These are phyloP conservation scores for Acrocephalus arundinaceus DNA, from an alignment of 2,113 vertebrate genomes.

Conservation along the genomic window DNA sequence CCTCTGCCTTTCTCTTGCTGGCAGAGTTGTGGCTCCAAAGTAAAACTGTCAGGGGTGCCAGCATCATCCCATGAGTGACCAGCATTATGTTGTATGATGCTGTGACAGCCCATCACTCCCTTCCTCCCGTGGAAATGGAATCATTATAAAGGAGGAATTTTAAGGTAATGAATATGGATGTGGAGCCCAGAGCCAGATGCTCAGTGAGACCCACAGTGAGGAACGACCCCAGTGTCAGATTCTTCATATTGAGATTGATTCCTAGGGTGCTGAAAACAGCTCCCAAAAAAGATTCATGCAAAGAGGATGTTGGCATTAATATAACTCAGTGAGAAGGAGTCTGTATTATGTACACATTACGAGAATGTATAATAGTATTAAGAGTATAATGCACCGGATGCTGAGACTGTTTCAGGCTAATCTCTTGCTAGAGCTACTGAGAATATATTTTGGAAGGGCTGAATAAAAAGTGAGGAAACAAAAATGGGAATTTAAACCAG, in stretches of 20 bases:
- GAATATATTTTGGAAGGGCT: background rate
- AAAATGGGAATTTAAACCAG: background rate
- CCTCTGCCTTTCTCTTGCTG: background rate
- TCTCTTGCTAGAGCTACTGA: background rate
- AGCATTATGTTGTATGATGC: background rate
- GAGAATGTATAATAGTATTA: background rate
- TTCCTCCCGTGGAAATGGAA: background rate
- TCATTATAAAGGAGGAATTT: background rate
- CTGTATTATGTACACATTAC: background rate
- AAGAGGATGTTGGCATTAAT: background rate
- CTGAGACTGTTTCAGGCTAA: constrained; percentile 1
- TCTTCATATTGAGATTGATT: background rate
- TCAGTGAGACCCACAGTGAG: background rate
- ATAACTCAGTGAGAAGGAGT: background rate
- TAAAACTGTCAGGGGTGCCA: background rate
- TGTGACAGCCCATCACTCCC: background rate
- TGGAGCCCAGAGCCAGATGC: background rate
- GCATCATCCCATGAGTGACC: background rate
- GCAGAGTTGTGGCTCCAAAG: background rate
- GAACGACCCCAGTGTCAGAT: background rate
- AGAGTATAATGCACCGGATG: background rate
- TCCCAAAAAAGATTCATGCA: background rate
- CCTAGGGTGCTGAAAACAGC: background rate
- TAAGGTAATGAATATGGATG: background rate
- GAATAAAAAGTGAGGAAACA: background rate